Base-by-base conservation (phyloP, 37 sponge, comb jelly and placozoan genomes). In the Aplysina aerophoba region DNA sequence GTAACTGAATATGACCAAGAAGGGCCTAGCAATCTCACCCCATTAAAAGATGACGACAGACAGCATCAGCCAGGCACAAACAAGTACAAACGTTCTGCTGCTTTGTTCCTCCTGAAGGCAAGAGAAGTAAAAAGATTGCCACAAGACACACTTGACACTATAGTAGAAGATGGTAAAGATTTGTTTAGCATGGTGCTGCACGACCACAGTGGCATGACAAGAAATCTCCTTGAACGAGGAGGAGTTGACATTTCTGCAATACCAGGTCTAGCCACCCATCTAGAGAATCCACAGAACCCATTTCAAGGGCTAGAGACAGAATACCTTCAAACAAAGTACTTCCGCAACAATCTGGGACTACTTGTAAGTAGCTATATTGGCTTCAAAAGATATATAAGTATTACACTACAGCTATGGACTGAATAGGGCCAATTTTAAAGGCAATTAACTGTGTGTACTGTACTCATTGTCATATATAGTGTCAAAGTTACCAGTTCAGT, bases 301-400 rank as follows among this genome's bases (percentile, higher is more conserved):
- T 75, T 75, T 41, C 21, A 75, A 53, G 78, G 78, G 15, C 14
- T 75, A 13, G 54, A 75, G 25, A 75, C 78, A 41, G 78, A 40
- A 40, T 40, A 75, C 41, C 20, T 40, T 19, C 78, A 53, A 24
- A 75, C 15, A 0, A 75, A 75, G 25, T 75, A 75, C 25, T 75
- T 75, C 53, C 37, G 13, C 22, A 44, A 75, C 25, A 75, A 40
- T 17, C 40, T 75, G 6, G 20, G 36, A 25, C 15, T 71, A 21
- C 36, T 35, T 3, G 73, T 71, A 28, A 71, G 73, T 35, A 20
- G n/a, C n/a, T n/a, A n/a, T n/a, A n/a, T n/a, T n/a, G 6, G 37
- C 16, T 75, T 40, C 21, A 75, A 15, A 40, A 44, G 24, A 11
- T n/a, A 54, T 12, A 41, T 8, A 44, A 44, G 50, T 8, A 44